Conservation (phyloP, 2,113 vertebrate genomes). For the Apistogramma diplotaenia region DNA sequence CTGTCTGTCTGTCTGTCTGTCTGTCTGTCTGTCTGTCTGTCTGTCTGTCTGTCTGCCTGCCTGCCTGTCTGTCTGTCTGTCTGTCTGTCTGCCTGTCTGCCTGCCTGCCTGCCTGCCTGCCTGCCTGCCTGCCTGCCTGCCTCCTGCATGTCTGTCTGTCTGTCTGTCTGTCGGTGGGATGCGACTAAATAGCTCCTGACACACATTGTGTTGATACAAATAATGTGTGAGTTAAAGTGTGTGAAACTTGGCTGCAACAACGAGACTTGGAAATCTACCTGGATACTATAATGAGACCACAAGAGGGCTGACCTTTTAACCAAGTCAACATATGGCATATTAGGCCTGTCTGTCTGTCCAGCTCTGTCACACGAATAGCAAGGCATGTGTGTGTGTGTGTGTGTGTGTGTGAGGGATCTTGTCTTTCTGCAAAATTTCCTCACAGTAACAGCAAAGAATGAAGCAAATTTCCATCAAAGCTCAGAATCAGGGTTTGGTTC, state of each 20-base stretch:
- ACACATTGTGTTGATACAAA: too few relatives aligned
- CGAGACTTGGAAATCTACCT: slow-evolving; percentile 23
- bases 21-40: too few relatives aligned
- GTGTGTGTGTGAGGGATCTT: not conserved
- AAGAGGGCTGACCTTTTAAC: slow-evolving; percentile 60
- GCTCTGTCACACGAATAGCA: not conserved
- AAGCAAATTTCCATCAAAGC: not conserved
- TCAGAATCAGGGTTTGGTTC: not conserved
- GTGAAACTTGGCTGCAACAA: slow-evolving; percentile 9
- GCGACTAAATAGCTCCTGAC: not conserved
- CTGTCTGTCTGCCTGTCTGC: too few relatives aligned
- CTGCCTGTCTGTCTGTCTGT: too few relatives aligned
- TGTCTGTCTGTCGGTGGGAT: not conserved
- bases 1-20: too few relatives aligned
- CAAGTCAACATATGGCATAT: slow-evolving; percentile 54
- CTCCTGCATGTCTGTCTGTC: too few relatives aligned
- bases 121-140: too few relatives aligned
- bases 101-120: too few relatives aligned
- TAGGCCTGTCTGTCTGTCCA: slow-evolving; percentile 33
- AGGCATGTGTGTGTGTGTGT: not conserved
- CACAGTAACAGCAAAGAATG: not conserved
- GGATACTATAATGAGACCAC: slow-evolving; percentile 58
- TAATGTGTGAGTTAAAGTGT: not conserved
- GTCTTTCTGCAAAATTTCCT: not conserved
- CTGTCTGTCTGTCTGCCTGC: too few relatives aligned